Conservation (phyloP, 2,113 vertebrate genomes). For the Rhodinocichla rosea region DNA sequence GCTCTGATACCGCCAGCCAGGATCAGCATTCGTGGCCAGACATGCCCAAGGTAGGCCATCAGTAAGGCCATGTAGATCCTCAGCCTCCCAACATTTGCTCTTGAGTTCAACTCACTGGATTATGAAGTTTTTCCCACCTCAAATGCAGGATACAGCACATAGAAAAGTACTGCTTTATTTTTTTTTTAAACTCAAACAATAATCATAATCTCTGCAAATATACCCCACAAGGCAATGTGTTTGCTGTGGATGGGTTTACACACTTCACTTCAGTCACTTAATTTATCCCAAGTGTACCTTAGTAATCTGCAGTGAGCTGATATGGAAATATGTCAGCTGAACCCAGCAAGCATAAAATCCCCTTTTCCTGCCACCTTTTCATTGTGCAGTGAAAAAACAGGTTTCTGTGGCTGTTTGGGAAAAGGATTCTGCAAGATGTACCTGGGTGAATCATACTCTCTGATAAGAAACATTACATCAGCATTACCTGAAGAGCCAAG, state of each 20-base stretch:
- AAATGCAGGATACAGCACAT: not conserved
- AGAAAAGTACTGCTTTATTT: not conserved
- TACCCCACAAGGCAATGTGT: not conserved
- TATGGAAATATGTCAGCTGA: not conserved
- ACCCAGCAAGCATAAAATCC: conserved; percentile 2
- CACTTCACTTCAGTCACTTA: not conserved
- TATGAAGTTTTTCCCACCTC: not conserved
- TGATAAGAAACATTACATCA: not conserved
- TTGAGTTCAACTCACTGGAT: not conserved
- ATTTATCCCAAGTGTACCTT: conserved; percentile 1
- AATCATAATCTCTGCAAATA: not conserved
- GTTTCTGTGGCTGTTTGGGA: not conserved
- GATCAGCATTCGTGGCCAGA: not conserved
- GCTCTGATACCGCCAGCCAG: not conserved
- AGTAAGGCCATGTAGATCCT: not conserved
- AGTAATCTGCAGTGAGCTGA: not conserved
- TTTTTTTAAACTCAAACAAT: not conserved
- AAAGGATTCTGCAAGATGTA: not conserved
- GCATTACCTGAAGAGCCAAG: not conserved
- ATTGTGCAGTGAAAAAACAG: not conserved
- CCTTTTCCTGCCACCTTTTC: not conserved
- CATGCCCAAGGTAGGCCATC: not conserved
- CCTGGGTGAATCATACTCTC: not conserved
- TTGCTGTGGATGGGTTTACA: not conserved
- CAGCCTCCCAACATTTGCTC: not conserved